Evolutionary conservation across 2,888 invertebrate species (phyloP).

Genomic region (Hetaerina titia): DNA sequence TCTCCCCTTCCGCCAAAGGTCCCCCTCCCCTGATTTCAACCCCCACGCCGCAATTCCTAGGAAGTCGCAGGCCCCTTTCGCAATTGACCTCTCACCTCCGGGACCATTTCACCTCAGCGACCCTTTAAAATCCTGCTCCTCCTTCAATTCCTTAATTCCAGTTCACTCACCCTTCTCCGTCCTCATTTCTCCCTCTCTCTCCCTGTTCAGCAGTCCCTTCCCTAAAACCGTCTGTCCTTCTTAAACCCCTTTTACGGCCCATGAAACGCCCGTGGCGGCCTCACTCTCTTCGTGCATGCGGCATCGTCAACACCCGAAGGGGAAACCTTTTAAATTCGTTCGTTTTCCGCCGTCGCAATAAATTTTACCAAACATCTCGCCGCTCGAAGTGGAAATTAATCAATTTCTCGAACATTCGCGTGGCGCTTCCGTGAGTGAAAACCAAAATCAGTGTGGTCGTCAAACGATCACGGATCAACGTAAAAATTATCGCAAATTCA

Average conservation of each 20-base stretch:
- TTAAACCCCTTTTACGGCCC: not conserved
- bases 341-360: not conserved
- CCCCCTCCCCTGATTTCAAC: not conserved
- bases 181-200: not conserved
- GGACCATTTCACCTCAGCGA: not conserved
- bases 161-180: not conserved
- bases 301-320: not conserved
- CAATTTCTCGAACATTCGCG: too few relatives aligned
- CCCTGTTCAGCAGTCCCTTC: not conserved
- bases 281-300: not conserved
- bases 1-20: not conserved
- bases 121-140: constrained; percentile 24
- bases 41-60: not conserved
- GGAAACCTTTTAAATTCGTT: not conserved
- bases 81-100: constrained; percentile 56
- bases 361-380: not conserved
- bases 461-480: too few relatives aligned
- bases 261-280: not conserved
- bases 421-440: too few relatives aligned
- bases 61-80: not conserved
- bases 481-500: too few relatives aligned
- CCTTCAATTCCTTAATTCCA: constrained; percentile 23
- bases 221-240: not conserved
- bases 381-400: not conserved
- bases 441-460: too few relatives aligned